Evolutionary conservation across 2,888 invertebrate genomes (phyloP).

Genomic region (Phragmatobia fuliginosa): DNA sequence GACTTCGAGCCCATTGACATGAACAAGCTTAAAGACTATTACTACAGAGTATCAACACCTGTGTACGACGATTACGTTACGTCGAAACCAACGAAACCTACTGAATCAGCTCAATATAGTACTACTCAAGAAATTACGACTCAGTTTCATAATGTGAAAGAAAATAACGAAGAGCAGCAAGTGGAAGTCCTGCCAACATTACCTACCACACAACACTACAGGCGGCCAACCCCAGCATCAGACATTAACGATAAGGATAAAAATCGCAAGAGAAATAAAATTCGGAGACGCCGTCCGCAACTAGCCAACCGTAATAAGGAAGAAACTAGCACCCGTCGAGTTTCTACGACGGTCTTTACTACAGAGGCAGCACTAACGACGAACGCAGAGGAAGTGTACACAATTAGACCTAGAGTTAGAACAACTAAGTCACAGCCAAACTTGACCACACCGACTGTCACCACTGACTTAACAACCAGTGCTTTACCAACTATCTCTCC

Average conservation of each 20-base stretch:
- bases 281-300: slow-evolving; percentile 78
- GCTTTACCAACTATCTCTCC: slow-evolving; percentile 80
- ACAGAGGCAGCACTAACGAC: slow-evolving; percentile 65
- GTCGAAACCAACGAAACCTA: slow-evolving; percentile 75
- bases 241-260: slow-evolving; percentile 71
- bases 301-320: slow-evolving; percentile 68
- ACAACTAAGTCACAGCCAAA: slow-evolving; percentile 67
- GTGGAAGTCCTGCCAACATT: slow-evolving; percentile 78
- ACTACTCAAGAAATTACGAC: slow-evolving; percentile 62
- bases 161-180: slow-evolving; percentile 61
- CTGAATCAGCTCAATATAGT: slow-evolving; percentile 59
- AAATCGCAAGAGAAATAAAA: slow-evolving; percentile 79
- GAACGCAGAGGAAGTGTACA: slow-evolving; percentile 70
- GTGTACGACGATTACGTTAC: slow-evolving; percentile 69
- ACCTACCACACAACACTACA: slow-evolving; percentile 81
- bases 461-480: slow-evolving; percentile 80
- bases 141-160: slow-evolving; percentile 56
- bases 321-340: slow-evolving; percentile 58
- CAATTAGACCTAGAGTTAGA: slow-evolving; percentile 74
- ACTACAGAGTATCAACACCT: slow-evolving; percentile 80
- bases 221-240: slow-evolving; percentile 66
- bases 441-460: slow-evolving; percentile 77
- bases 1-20: slow-evolving; percentile 81
- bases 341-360: slow-evolving; percentile 50
- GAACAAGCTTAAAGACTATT: slow-evolving; percentile 81